Evolutionary conservation across 2,888 invertebrate species (phyloP), one percentile per base, ranked within the genome.

Genomic region (Leucophenga montana): DNA sequence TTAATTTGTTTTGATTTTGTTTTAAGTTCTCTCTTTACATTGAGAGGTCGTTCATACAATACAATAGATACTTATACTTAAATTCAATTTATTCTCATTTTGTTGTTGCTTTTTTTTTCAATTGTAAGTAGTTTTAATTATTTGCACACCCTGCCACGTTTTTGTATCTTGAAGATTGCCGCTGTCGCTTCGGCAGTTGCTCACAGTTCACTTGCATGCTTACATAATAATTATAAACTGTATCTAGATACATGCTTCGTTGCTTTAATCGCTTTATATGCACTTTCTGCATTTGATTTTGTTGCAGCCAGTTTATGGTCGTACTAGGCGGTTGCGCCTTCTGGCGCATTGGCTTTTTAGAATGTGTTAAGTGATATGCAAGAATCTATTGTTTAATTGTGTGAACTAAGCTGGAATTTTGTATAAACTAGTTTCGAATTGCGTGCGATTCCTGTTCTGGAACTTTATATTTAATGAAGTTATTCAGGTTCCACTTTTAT

Each of bases 351-450:
- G n/a, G 65, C 66, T 69, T 69, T 54, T 18, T 71, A 81, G 80
- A 84, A 84, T 82, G 85, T 83, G 83, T 84, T 84, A 81, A 80
- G 79, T 73, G 73, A 79, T 83, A 84, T 84, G 81, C 77, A 83
- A 39, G 39, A 39, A 39, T 39, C 39, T 39, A 8, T 11, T 39
- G 80, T 80, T 84, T 78, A 73, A 73, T 71, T 78, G 78, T 80
- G 80, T 68, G 84, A 80, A 80, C 39, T 39, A 39, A 39, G 39
- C 39, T 39, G 11, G 39, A 39, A 39, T 39, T 39, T 39, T 39
- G 11, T 39, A 39, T 39, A 39, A 39, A 5, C 39, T 39, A 39
- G 39, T 39, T 39, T 39, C 8, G 39, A 27, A n/a, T 8, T 33
- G 33, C 33, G 33, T 33, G 3, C 8, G 8, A 5, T 33, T 33